Evolutionary conservation across 2,888 invertebrate genomes (phyloP).

Genomic region (Drosophila neutralis): DNA sequence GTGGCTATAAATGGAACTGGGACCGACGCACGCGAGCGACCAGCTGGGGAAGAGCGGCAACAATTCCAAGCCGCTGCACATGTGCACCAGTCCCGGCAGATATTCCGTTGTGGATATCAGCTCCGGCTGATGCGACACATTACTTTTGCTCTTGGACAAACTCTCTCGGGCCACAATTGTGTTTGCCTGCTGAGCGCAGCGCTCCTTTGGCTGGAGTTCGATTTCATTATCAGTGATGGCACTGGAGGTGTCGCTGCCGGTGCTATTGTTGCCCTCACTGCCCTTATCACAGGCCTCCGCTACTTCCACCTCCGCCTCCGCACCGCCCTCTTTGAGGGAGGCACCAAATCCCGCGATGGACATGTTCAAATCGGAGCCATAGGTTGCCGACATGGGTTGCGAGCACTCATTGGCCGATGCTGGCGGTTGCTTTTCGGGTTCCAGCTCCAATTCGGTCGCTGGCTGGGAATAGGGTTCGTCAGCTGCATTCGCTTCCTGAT

Average conservation of each 20-base stretch:
- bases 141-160: conserved; percentile 42
- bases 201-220: conserved; percentile 77
- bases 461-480: conserved; percentile 38
- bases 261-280: conserved; percentile 28
- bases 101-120: conserved; percentile 94
- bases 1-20: conserved; percentile 95
- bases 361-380: conserved; percentile 70
- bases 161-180: conserved; percentile 2
- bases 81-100: conserved; percentile 95
- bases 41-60: conserved; percentile 95
- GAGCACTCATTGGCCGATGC: conserved; percentile 57
- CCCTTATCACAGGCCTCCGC: conserved; percentile 33
- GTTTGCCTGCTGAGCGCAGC: background rate
- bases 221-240: conserved; percentile 75
- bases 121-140: conserved; percentile 86
- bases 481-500: conserved; percentile 18
- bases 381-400: conserved; percentile 65
- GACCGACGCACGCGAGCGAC: conserved; percentile 95
- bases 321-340: conserved; percentile 38
- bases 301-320: background rate
- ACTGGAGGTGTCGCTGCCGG: conserved; percentile 47
- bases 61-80: conserved; percentile 89
- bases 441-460: background rate
- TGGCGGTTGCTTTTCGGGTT: conserved; percentile 15
- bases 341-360: conserved; percentile 66